Evolutionary conservation across 2,797 vertebrate species (phyloP).

Genomic region (Peromyscus attwateri): DNA sequence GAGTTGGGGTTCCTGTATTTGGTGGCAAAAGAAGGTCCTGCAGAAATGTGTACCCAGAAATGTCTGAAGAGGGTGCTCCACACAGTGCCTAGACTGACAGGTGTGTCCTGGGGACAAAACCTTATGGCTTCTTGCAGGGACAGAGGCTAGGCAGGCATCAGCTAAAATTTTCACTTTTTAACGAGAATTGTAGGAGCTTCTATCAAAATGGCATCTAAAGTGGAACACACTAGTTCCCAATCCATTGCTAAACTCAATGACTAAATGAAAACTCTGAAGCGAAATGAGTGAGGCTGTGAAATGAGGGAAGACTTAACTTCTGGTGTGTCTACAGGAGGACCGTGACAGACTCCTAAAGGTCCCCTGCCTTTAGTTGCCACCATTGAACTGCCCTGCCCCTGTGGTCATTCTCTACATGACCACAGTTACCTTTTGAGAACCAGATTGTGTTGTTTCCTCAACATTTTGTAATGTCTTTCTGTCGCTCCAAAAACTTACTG

Average conservation of each 20-base stretch:
- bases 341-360: neutral
- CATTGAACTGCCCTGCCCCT: neutral
- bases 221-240: neutral
- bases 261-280: neutral
- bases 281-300: neutral
- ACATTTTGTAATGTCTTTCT: neutral
- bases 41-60: conserved; percentile 6
- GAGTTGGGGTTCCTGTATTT: neutral
- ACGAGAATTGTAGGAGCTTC: neutral
- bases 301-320: neutral
- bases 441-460: neutral
- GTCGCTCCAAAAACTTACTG: neutral
- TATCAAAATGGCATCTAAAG: neutral
- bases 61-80: neutral
- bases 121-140: neutral
- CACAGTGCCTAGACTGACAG: neutral
- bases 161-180: neutral
- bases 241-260: neutral
- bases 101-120: neutral
- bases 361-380: neutral
- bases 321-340: neutral
- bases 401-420: neutral
- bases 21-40: conserved; percentile 13
- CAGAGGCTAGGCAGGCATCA: neutral
- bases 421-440: neutral